These are phyloP conservation scores for Mastomys coucha DNA, from an alignment of 2,113 vertebrate species.

Conservation along the genomic window DNA sequence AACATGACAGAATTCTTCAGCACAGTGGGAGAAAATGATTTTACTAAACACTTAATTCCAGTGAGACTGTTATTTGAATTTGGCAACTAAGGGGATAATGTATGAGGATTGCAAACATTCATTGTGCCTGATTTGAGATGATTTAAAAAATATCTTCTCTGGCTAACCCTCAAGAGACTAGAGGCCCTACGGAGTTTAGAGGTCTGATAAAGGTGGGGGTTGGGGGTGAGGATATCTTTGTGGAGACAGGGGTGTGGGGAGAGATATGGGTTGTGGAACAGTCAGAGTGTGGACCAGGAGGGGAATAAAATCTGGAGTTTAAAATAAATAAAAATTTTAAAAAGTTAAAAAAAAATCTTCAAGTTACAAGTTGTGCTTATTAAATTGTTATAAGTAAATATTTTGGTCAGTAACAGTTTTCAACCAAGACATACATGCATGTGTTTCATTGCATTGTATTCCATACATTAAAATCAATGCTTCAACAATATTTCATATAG, in stretches of 20 bases:
- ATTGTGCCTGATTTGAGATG: conserved; percentile 45
- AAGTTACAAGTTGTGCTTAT: conserved; percentile 48
- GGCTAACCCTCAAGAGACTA: too few species aligned
- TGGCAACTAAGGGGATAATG: conserved; percentile 11
- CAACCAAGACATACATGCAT: not conserved
- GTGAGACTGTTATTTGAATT: conserved; percentile 64
- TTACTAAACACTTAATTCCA: conserved; percentile 63
- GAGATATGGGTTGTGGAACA: too few species aligned
- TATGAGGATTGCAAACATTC: conserved; percentile 32
- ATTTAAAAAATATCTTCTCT: too few species aligned
- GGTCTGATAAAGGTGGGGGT: too few species aligned
- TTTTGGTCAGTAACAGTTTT: conserved; percentile 37
- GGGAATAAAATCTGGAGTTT: too few species aligned
- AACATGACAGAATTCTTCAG: conserved; percentile 53
- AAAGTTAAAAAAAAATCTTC: not conserved
- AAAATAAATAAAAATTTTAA: too few species aligned
- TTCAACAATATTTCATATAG: not conserved
- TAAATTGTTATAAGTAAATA: conserved; percentile 63
- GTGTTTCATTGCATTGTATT: conserved; percentile 39
- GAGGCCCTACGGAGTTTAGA: too few species aligned
- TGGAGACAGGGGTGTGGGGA: too few species aligned
- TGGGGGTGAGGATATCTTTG: too few species aligned
- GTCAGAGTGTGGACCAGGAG: too few species aligned
- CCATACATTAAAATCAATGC: not conserved
- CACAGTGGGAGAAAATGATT: conserved; percentile 46